phyloP scores from a whole-genome alignment of 1,140 invertebrate species.

The Dendroctonus ponderosae region DNA sequence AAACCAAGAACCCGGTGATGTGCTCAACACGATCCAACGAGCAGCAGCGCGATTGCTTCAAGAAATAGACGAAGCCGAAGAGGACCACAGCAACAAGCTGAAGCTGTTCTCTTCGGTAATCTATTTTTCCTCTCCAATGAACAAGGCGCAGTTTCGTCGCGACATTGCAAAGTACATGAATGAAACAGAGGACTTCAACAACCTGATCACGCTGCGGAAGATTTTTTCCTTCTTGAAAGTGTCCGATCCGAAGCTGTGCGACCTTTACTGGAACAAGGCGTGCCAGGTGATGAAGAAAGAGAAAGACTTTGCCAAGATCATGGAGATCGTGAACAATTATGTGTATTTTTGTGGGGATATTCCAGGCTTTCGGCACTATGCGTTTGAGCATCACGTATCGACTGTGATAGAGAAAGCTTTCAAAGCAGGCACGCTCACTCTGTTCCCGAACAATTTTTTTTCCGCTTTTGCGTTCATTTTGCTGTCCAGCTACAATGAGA shows the following conservation, averaged over 20 bases:
- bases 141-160: slow-evolving; percentile 44
- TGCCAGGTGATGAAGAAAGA: slow-evolving; percentile 40
- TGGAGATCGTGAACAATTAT: slow-evolving; percentile 53
- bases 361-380: slow-evolving; percentile 51
- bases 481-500: slow-evolving; percentile 49
- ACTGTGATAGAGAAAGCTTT: slow-evolving; percentile 49
- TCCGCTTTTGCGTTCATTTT: slow-evolving; percentile 52
- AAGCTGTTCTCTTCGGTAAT: slow-evolving; percentile 41
- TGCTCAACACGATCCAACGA: slow-evolving; percentile 43
- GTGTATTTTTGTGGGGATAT: slow-evolving; percentile 57
- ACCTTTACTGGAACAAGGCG: slow-evolving; percentile 51
- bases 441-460: slow-evolving; percentile 50
- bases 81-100: slow-evolving; percentile 28
- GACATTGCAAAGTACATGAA: slow-evolving; percentile 45
- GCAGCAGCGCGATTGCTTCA: slow-evolving; percentile 39
- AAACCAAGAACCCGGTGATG: slow-evolving; percentile 45
- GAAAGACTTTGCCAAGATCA: slow-evolving; percentile 40
- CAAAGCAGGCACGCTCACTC: slow-evolving; percentile 43
- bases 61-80: slow-evolving; percentile 38
- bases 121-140: slow-evolving; percentile 44
- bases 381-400: slow-evolving; percentile 52
- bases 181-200: slow-evolving; percentile 34
- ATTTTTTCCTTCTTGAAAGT: slow-evolving; percentile 52
- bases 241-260: slow-evolving; percentile 49
- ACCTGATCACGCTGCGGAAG: slow-evolving; percentile 46